These are phyloP conservation scores for rat (Rattus norvegicus) DNA, from an alignment of 2,113 vertebrate species.

Conservation along the genomic window DNA sequence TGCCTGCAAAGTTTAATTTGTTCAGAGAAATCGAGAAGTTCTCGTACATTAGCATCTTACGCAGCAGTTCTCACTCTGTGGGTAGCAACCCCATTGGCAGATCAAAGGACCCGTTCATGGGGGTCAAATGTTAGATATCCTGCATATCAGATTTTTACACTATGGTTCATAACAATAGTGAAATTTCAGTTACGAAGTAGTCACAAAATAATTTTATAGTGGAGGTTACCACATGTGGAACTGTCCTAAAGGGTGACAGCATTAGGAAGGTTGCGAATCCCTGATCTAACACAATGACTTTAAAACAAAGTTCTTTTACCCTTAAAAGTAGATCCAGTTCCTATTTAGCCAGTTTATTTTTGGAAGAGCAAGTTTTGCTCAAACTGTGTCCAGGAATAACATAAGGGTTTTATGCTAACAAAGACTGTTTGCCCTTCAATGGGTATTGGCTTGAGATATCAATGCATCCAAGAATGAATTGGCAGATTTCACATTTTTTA, in stretches of 20 bases:
- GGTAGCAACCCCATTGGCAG: background rate
- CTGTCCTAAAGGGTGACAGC: background rate
- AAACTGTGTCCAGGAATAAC: background rate
- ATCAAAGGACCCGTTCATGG: background rate
- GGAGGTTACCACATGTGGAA: background rate
- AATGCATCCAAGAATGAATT: background rate
- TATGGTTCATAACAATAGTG: background rate
- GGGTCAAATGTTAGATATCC: background rate
- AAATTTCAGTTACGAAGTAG: background rate
- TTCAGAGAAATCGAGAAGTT: background rate
- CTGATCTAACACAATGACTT: background rate
- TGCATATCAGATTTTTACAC: background rate
- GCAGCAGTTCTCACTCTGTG: background rate
- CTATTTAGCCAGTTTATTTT: background rate
- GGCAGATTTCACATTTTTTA: background rate
- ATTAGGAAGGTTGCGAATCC: background rate
- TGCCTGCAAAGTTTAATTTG: slow-evolving; percentile 7
- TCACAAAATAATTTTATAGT: background rate
- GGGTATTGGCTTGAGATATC: background rate
- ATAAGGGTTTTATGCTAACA: background rate
- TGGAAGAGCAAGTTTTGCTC: background rate
- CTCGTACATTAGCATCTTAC: background rate
- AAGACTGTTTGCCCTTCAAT: background rate
- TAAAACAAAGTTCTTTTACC: background rate
- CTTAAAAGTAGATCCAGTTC: background rate